Evolutionary conservation across 2,113 vertebrate genomes (phyloP).

Genomic region (Misgurnus anguillicaudatus): DNA sequence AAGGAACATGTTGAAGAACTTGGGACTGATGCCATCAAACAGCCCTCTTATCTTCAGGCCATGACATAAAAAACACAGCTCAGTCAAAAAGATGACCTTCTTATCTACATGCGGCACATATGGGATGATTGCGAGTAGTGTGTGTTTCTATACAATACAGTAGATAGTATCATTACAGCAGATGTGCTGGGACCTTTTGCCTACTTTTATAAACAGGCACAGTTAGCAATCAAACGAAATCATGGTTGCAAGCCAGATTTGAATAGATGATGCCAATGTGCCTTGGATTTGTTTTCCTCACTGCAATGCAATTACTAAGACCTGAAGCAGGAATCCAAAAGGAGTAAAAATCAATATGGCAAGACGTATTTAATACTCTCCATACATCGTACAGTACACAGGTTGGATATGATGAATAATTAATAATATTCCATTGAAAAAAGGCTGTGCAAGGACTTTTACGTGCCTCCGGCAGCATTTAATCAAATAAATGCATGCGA

Average conservation of each 20-base stretch:
- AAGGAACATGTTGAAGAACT: slow-evolving; percentile 62
- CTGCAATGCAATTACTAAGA: not conserved
- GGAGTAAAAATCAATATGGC: slow-evolving; percentile 57
- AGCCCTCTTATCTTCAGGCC: slow-evolving; percentile 61
- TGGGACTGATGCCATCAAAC: slow-evolving; percentile 71
- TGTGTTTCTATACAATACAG: not conserved
- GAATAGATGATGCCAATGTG: not conserved
- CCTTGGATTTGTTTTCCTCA: slow-evolving; percentile 3
- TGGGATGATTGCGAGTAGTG: not conserved
- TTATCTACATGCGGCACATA: slow-evolving; percentile 36
- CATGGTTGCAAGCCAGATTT: not conserved
- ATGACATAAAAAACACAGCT: slow-evolving; percentile 60
- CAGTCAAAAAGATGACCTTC: slow-evolving; percentile 47
- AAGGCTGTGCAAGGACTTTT: slow-evolving; percentile 59
- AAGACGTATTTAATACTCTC: slow-evolving; percentile 65
- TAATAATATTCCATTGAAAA: slow-evolving; percentile 47
- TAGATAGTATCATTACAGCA: slow-evolving; percentile 20
- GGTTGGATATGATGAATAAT: slow-evolving; percentile 64
- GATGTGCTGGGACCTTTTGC: not conserved
- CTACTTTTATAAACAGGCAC: not conserved
- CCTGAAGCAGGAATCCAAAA: not conserved
- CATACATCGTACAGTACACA: slow-evolving; percentile 53
- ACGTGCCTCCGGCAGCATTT: slow-evolving; percentile 27
- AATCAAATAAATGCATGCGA: slow-evolving; percentile 18
- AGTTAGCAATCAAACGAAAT: too few species aligned